Percentiles rank a stretch among this genome's conserved stretches.
These are phyloP conservation scores for Bathynomus jamesi DNA, from an alignment of 1,140 invertebrate species.

Conservation along the genomic window DNA sequence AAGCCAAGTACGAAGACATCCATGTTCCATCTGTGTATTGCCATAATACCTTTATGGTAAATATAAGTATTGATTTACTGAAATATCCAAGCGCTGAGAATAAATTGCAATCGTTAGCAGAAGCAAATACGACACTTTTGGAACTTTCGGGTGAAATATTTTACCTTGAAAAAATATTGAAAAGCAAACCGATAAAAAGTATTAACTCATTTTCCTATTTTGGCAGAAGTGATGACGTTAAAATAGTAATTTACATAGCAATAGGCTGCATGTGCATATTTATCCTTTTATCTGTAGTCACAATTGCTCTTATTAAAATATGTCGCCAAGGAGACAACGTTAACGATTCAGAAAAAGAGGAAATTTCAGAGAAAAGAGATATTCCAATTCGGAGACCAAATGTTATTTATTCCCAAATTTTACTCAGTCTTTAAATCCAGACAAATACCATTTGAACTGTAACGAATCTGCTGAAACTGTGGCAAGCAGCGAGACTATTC, in stretches of 20 bases:
- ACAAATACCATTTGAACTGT: conserved; percentile 15
- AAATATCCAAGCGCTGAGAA: conserved; percentile 24
- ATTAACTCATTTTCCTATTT: too few relatives aligned
- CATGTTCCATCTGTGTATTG: conserved; percentile 30
- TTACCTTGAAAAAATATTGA: conserved; percentile 34
- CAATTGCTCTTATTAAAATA: conserved; percentile 24
- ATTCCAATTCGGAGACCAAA: conserved; percentile 31
- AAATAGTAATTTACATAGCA: conserved; percentile 31
- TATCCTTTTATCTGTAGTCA: conserved; percentile 29
- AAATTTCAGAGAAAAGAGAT: conserved; percentile 13
- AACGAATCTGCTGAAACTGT: neutral
- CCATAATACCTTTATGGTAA: conserved; percentile 36
- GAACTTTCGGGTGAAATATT: conserved; percentile 35
- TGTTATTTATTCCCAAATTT: conserved; percentile 36
- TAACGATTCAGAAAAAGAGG: conserved; percentile 13
- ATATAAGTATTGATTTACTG: conserved; percentile 26
- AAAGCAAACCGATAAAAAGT: conserved; percentile 8
- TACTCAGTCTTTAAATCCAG: conserved; percentile 4
- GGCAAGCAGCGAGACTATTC: neutral
- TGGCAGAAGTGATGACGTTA: conserved; percentile 26
- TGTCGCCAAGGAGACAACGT: conserved; percentile 20
- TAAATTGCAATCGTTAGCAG: conserved; percentile 21
- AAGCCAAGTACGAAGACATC: conserved; percentile 26
- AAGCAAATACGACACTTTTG: conserved; percentile 34
- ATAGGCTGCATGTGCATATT: conserved; percentile 32